Evolutionary conservation across 1,140 invertebrate genomes (phyloP).

Genomic region (Chymomyza costata): DNA sequence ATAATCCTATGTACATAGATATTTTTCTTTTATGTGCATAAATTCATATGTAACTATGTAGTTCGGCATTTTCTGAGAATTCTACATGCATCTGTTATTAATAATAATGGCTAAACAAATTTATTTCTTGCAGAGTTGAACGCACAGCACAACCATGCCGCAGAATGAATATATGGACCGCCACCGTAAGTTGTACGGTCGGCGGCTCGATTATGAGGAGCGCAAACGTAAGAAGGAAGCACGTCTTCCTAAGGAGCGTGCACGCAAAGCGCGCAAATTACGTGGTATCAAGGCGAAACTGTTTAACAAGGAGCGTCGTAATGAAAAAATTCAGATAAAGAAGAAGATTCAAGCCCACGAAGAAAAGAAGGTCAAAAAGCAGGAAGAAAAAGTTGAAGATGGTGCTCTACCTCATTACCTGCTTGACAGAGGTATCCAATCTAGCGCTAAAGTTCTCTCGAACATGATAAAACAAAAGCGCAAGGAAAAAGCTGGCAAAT

Average conservation of each 20-base stretch:
- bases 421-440: conserved; percentile 96
- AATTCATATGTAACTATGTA: no score
- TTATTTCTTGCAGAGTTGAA: no score
- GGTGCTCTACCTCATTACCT: conserved; percentile 97
- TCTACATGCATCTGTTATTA: no score
- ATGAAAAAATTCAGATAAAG: conserved; percentile 99
- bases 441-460: conserved; percentile 94
- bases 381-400: conserved; percentile 87
- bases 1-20: no score
- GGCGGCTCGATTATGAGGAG: conserved; percentile 98
- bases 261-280: conserved; percentile 93
- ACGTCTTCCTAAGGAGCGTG: conserved; percentile 91
- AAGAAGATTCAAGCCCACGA: conserved; percentile 97
- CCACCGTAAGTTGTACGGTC: conserved; percentile 95
- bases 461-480: conserved; percentile 99
- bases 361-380: conserved; percentile 92
- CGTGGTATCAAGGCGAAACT: conserved; percentile 98
- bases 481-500: conserved; percentile 99
- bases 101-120: no score
- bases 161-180: conserved; percentile 99
- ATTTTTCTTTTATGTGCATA: no score
- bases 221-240: conserved; percentile 96
- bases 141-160: conserved; percentile 89
- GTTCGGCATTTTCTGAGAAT: no score
- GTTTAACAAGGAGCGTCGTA: conserved; percentile 96